A percentile compares a stretch with the other conserved stretches of the same genome.
Conservation (phyloP, 2,797 vertebrate genomes). For the Oreortyx pictus region DNA sequence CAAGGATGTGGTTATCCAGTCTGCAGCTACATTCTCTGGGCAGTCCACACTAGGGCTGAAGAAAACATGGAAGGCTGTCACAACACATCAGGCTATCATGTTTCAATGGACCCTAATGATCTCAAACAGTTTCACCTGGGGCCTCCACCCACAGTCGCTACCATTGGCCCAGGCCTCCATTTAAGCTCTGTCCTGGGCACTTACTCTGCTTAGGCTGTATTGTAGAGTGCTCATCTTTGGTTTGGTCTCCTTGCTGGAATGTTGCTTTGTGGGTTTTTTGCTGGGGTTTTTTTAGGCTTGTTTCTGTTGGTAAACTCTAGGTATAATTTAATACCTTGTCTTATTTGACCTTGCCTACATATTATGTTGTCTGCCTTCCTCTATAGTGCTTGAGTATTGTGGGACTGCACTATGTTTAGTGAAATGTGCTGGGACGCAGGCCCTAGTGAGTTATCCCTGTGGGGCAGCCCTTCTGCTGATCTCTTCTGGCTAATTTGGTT, state of each 20-base stretch:
- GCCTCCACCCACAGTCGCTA: not conserved
- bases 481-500: not conserved
- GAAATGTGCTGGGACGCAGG: too few species aligned
- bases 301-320: not conserved
- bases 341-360: not conserved
- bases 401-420: not conserved
- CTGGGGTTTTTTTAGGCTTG: not conserved
- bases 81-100: not conserved
- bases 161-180: not conserved
- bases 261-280: not conserved
- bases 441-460: fast-evolving
- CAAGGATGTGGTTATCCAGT: not conserved
- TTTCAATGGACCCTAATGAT: not conserved
- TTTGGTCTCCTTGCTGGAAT: not conserved
- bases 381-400: not conserved
- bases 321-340: not conserved
- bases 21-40: not conserved
- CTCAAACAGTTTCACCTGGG: not conserved
- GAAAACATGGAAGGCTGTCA: not conserved
- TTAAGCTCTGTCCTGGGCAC: not conserved
- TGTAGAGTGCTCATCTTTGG: fast-evolving
- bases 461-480: not conserved
- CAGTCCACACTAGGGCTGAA: too few species aligned
- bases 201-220: fast-evolving
- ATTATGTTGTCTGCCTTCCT: not conserved